Conservation (phyloP, 92 coral and sea anemone genomes). For the Siderastrea siderea region DNA sequence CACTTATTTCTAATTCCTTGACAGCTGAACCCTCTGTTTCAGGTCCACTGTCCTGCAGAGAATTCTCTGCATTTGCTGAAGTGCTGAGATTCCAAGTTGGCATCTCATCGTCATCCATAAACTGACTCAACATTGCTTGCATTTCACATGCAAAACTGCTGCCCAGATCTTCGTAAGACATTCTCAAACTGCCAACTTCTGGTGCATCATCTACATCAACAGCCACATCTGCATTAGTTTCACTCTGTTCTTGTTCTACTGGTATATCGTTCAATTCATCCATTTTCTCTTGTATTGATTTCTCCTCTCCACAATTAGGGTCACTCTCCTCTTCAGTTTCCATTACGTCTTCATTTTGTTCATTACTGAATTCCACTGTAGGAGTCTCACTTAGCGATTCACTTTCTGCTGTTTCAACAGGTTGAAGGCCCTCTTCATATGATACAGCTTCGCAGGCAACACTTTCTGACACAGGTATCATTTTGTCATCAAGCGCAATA, state of each 20-base stretch:
- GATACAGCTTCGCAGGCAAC: slow-evolving; percentile 25
- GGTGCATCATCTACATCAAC: slow-evolving; percentile 64
- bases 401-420: background rate
- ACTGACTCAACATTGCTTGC: slow-evolving; percentile 76
- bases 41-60: slow-evolving; percentile 8
- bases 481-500: slow-evolving; percentile 41
- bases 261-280: background rate
- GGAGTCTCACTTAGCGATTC: slow-evolving; percentile 9
- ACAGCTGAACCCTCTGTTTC: background rate
- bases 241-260: background rate
- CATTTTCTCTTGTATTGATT: background rate
- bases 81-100: slow-evolving; percentile 11
- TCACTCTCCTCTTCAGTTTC: background rate
- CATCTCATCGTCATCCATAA: slow-evolving; percentile 26
- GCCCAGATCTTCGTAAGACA: slow-evolving; percentile 75
- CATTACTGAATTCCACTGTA: slow-evolving; percentile 6
- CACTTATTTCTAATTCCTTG: background rate
- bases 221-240: background rate
- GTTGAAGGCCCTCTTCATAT: slow-evolving; percentile 5
- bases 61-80: slow-evolving; percentile 10
- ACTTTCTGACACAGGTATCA: slow-evolving; percentile 39
- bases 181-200: slow-evolving; percentile 64
- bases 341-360: background rate
- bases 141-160: slow-evolving; percentile 87
- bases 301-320: background rate